Evolutionary conservation across 2,888 invertebrate genomes (phyloP).

Genomic region (Chrysolina oricalcia): DNA sequence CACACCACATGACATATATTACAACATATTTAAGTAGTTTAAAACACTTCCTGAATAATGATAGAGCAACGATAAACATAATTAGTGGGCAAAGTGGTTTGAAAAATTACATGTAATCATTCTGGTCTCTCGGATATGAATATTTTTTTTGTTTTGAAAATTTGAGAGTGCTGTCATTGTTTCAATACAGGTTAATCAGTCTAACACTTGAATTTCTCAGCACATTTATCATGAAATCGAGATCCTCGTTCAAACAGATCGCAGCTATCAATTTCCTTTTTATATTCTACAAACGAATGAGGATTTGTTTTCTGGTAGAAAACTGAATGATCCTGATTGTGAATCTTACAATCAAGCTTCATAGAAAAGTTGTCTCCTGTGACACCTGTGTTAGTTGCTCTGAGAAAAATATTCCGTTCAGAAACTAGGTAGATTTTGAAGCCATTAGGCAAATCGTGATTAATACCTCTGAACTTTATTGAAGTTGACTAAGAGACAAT

Average conservation of each 20-base stretch:
- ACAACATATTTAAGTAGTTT: not conserved
- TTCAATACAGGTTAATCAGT: not conserved
- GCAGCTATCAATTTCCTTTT: not conserved
- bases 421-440: too few species aligned
- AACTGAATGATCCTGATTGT: not conserved
- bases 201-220: not conserved
- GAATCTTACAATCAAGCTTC: too few species aligned
- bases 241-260: not conserved
- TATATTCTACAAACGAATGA: not conserved
- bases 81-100: not conserved
- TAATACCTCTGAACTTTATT: too few species aligned
- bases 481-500: too few species aligned
- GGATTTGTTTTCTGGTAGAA: not conserved
- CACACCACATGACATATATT: not conserved
- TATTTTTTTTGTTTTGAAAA: not conserved
- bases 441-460: too few species aligned
- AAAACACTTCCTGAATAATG: conserved; percentile 1
- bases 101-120: not conserved
- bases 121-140: not conserved
- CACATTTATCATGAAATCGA: not conserved
- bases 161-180: not conserved
- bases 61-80: not conserved
- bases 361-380: too few species aligned
- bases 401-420: too few species aligned
- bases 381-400: too few species aligned